These are phyloP conservation scores for Oophaga sylvatica DNA, from an alignment of 2,797 vertebrate genomes.

Conservation along the genomic window DNA sequence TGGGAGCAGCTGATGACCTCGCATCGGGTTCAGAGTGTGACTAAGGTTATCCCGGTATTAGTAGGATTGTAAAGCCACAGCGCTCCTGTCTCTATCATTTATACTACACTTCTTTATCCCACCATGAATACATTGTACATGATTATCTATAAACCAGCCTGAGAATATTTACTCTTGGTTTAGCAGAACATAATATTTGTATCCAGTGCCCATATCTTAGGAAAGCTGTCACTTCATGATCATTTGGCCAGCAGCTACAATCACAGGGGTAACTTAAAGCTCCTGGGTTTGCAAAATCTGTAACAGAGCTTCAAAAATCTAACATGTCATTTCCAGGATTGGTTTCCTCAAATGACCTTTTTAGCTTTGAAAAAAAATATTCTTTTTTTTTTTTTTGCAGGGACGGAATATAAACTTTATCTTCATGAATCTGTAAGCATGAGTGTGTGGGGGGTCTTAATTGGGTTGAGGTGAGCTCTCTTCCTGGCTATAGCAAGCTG, in stretches of 20 bases:
- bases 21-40: neutral
- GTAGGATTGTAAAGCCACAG: neutral
- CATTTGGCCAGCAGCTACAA: neutral
- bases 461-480: constrained; percentile 2
- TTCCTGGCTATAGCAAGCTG: neutral
- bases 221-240: neutral
- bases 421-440: neutral
- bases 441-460: constrained; percentile 29
- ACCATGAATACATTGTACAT: neutral
- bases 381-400: neutral
- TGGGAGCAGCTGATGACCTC: neutral
- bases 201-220: neutral
- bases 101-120: constrained; percentile 16
- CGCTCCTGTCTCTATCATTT: neutral
- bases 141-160: neutral
- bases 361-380: too few species aligned
- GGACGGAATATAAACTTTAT: neutral
- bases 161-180: neutral
- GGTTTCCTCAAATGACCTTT: too few species aligned
- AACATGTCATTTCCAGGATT: too few species aligned
- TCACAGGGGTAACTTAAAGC: neutral
- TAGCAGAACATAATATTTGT: neutral
- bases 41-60: constrained; percentile 18
- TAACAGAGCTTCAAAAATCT: too few species aligned
- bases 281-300: neutral